Base-by-base conservation (phyloP, 2,888 invertebrate species). In the Nemotelus pantherinus region DNA sequence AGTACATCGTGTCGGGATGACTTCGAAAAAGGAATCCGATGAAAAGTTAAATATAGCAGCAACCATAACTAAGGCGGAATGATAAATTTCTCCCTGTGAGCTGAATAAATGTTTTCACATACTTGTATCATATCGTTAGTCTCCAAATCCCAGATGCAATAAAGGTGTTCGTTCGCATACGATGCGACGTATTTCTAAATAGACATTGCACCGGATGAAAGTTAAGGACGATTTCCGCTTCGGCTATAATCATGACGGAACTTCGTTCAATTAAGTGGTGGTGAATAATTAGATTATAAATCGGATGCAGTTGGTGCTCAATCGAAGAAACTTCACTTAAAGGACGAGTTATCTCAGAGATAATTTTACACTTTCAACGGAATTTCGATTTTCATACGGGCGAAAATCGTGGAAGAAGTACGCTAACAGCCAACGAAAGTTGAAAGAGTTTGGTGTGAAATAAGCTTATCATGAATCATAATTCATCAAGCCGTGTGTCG, bases 391-490 rank as follows among this genome's bases (percentile, higher is more conserved):
- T 25, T 25, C 25, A 1, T 25, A 25, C 25, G 0, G 25, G 25
- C 25, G 25, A 25, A 25, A 25, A 25, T 25, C 25, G 25, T 25
- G 25, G 25, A 25, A 25, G 25, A 25, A 25, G 25, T 25, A 25
- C 25, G 25, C 25, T 25, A 25, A 25, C 25, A 25, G 25, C 25
- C 25, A 25, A 25, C 25, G 25, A 25, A 25, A 25, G 25, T 25
- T 25, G 25, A 25, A 25, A 9, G 50, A 9, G 9, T 50, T 5
- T 41, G 43, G 63, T 43, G 63, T 7, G 41, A 63, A 63, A 63
- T 63, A 63, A 63, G 63, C 63, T 63, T 43, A 63, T 63, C 63
- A 63, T 63, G 63, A 25, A 41, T 63, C 63, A 63, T 63, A 63
- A 63, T 63, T 63, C 63, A 63, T 63, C 63, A 63, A 6, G 39